Base-by-base conservation (phyloP, 2,113 vertebrate genomes). In the Sylvietta virens region DNA sequence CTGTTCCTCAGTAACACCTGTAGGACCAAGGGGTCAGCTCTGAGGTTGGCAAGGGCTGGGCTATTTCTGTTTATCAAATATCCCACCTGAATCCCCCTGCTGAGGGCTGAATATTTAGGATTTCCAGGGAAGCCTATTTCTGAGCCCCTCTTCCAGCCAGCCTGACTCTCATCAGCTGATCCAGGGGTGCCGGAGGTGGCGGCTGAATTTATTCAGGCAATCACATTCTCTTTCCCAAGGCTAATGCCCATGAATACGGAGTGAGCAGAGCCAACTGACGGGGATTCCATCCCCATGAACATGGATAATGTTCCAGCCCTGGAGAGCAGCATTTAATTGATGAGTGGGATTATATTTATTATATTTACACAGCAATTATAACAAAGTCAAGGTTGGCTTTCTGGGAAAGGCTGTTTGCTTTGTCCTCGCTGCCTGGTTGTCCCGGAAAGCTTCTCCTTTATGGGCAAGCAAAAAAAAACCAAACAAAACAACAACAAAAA, bases 131-230 rank as follows among this genome's bases (percentile, higher is more conserved):
- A 84, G 82, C n/a, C 10, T 45, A 22, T 88, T 90, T 82, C 92
- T 83, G 85, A 89, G 79, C 58, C 74, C 61, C 15, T 47, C 44
- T 84, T 82, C 40, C 88, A 90, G 80, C 61, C 94, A 71, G 69
- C 47, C 81, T 89, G 94, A 64, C 0, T 31, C 31, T 11, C 76
- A 72, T 47, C 90, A 93, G 51, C 87, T 95, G 94, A 88, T 53
- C 62, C 90, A 71, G 95, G 72, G 92, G 42, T 93, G 80, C 88
- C 88, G 95, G 57, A 92, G 93, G 56, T n/a, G 73, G 48, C 7
- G 57, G 16, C 86, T 96, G 95, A 86, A 96, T 95, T 95, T 94
- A 97, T 97, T 96, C 95, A 97, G 51, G 90, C 90, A 96, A 96
- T 96, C 92, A 94, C 87, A 89, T 94, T 95, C 86, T 92, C 79